Percentiles rank a stretch among this genome's conserved stretches.
Evolutionary conservation across 2,113 vertebrate species (phyloP).

Genomic region (Malurus alboscapulatus): DNA sequence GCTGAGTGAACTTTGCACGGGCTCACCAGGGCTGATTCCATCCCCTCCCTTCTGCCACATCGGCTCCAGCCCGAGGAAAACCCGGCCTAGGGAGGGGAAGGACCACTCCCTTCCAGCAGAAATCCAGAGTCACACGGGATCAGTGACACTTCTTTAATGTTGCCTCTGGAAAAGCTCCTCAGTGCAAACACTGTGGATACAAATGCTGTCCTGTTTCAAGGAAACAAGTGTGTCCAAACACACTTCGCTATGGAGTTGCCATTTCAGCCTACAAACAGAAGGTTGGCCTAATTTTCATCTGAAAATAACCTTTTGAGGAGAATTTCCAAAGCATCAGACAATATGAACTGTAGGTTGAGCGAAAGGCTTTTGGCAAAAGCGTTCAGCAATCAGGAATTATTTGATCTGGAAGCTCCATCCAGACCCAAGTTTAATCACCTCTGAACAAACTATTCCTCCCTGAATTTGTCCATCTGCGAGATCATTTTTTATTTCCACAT

Average conservation of each 20-base stretch:
- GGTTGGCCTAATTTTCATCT: not conserved
- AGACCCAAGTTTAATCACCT: not conserved
- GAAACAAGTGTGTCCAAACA: rapidly evolving
- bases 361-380: not conserved
- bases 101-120: not conserved
- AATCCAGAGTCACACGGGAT: not conserved
- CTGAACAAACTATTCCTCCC: not conserved
- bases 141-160: rapidly evolving
- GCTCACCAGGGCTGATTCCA: not conserved
- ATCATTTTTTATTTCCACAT: not conserved
- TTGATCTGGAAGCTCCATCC: not conserved
- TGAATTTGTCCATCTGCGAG: not conserved
- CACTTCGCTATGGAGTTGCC: not conserved
- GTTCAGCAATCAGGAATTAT: not conserved
- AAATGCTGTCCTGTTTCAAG: not conserved
- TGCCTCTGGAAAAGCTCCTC: not conserved
- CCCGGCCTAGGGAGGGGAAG: rapidly evolving
- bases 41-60: not conserved
- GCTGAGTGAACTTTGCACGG: not conserved
- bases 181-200: not conserved
- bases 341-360: not conserved
- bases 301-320: not conserved
- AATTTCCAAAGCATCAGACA: not conserved
- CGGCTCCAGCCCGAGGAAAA: not conserved
- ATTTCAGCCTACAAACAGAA: not conserved